A percentile compares a stretch with the other conserved stretches of the same genome.
phyloP scores from a whole-genome alignment of 2,797 vertebrate genomes.

The Pelobates cultripes region DNA sequence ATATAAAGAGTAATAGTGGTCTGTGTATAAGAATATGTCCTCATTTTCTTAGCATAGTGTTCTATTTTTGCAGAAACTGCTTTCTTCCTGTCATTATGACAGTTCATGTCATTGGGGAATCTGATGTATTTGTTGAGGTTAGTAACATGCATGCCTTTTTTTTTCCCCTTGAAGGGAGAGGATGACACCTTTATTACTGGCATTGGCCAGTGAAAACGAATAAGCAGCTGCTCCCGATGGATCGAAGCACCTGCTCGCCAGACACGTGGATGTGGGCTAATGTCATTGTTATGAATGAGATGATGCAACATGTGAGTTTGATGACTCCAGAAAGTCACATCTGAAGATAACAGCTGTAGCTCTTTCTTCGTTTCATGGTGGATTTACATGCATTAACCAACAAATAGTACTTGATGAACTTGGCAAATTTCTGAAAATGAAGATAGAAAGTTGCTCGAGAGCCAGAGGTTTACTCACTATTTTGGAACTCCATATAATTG shows the following conservation, averaged over 20 bases:
- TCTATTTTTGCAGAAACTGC: neutral
- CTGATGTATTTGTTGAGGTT: neutral
- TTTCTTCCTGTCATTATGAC: neutral
- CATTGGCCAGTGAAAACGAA: neutral
- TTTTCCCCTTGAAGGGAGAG: neutral
- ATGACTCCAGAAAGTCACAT: constrained; percentile 14
- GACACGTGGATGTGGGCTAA: constrained; percentile 7
- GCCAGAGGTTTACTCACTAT: too few relatives aligned
- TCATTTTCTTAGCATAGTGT: neutral
- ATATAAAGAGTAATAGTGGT: neutral
- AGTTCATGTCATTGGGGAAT: neutral
- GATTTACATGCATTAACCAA: too few relatives aligned
- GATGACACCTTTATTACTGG: neutral
- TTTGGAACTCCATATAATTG: too few relatives aligned
- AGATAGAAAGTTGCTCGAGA: too few relatives aligned
- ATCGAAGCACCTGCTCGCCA: constrained; percentile 14
- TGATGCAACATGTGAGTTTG: constrained; percentile 29
- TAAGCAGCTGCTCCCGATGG: constrained; percentile 1
- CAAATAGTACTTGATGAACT: too few relatives aligned
- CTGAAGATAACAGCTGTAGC: too few relatives aligned
- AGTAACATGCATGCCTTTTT: neutral
- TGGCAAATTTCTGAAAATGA: too few relatives aligned
- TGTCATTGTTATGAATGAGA: constrained; percentile 13
- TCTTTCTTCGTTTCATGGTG: too few relatives aligned
- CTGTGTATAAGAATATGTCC: neutral